Base-by-base conservation (phyloP, 2,888 invertebrate species). In the Tortricodes alternella region DNA sequence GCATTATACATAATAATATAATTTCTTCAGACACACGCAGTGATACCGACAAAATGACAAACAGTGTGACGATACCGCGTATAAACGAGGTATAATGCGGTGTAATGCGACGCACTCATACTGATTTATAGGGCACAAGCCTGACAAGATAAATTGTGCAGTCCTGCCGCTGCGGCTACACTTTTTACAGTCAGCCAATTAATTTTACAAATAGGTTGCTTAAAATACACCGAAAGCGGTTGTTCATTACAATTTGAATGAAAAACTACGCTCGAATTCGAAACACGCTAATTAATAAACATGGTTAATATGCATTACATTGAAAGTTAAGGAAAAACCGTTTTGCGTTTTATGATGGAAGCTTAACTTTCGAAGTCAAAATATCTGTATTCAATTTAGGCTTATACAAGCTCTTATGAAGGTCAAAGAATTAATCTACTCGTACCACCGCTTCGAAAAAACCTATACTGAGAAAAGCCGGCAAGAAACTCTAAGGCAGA, bases 121-220 rank as follows among this genome's bases (percentile, higher is more conserved):
- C 70, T 73, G 72, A 74, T 74, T 71, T 70, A 74, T 74, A 62
- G 67, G 64, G 55, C 64, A 53, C 61, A 58, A 60, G 64, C 58
- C 62, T 65, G 73, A 70, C 71, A 64, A 68, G 68, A 65, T 70
- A 64, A 70, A 74, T 73, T 70, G 67, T 70, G 23, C 44, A 43
- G 56, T 37, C 44, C 23, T 44, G 43, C 44, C 27, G 29, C 44
- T 32, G 56, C 37, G 56, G 50, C 43, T 44, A 35, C 15, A 50
- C 56, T 56, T 56, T 56, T 56, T 56, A 43, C 56, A 44, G 37
- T 6, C 48, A 24, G 32, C 49, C 56, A 56, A 56, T 56, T 56
- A 56, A 56, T 56, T 56, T 37, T 50, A 43, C 43, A 32, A 50
- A 56, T 56, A 35, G 55, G 35, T 49, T 48, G 41, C 35, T 41